phyloP scores from a whole-genome alignment of 2,113 vertebrate species.

The Myocastor coypus region DNA sequence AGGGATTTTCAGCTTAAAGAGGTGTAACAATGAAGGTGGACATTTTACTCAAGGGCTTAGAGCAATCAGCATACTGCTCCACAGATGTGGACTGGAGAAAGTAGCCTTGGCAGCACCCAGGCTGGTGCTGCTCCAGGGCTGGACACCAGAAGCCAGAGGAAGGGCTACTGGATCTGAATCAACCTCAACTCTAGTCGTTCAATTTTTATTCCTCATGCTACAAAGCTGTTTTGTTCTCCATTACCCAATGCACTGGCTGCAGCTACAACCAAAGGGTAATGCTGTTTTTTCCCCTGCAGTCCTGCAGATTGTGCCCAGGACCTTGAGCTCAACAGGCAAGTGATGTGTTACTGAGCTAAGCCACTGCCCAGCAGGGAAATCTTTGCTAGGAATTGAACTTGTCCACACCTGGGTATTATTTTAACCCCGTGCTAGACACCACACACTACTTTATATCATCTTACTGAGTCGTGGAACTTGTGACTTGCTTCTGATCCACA shows the following conservation, averaged over 20 bases:
- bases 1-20: not conserved
- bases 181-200: not conserved
- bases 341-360: not conserved
- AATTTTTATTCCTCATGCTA: not conserved
- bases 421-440: not conserved
- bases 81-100: not conserved
- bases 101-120: not conserved
- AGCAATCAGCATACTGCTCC: not conserved
- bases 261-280: not conserved
- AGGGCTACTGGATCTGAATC: not conserved
- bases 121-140: not conserved
- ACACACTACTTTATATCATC: not conserved
- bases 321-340: not conserved
- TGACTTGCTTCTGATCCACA: conserved; percentile 24
- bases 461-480: not conserved
- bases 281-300: not conserved
- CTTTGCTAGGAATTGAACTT: not conserved
- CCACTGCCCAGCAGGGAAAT: not conserved
- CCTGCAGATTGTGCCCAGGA: not conserved
- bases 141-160: not conserved
- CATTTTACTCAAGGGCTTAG: not conserved
- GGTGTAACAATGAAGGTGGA: not conserved
- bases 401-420: not conserved
- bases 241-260: not conserved
- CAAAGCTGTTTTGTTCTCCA: not conserved